Percentiles rank a stretch among this genome's conserved stretches.
phyloP scores from a whole-genome alignment of 2,888 invertebrate species.

The Ypsolopha sequella region DNA sequence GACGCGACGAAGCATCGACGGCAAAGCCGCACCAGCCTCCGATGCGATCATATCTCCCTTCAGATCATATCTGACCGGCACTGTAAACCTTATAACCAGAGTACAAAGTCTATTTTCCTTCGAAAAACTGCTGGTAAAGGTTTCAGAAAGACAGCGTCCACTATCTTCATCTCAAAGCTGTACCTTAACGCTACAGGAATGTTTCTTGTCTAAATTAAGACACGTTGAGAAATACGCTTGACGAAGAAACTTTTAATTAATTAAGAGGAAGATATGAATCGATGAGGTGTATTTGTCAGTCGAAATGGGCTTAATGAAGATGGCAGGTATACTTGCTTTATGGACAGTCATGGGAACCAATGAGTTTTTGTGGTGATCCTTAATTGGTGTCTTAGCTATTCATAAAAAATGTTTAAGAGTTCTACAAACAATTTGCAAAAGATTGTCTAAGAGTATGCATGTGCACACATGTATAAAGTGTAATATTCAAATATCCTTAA shows the following conservation, averaged over 20 bases:
- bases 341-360: no score
- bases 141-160: background rate
- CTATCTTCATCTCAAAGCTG: slow-evolving; percentile 11
- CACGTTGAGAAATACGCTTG: slow-evolving; percentile 8
- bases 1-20: no score
- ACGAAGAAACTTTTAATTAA: background rate
- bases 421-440: no score
- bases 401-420: no score
- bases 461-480: no score
- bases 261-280: background rate
- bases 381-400: no score
- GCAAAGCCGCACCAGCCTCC: no score
- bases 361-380: no score
- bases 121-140: background rate
- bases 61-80: no score
- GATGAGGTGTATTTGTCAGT: background rate
- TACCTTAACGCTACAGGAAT: slow-evolving; percentile 34
- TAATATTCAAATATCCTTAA: no score
- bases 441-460: no score
- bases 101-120: background rate
- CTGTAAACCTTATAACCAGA: background rate
- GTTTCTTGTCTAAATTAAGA: slow-evolving; percentile 39
- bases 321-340: background rate
- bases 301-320: background rate
- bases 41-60: no score